Base-by-base conservation (phyloP, 2,888 invertebrate genomes). In the Spialia ferax region DNA sequence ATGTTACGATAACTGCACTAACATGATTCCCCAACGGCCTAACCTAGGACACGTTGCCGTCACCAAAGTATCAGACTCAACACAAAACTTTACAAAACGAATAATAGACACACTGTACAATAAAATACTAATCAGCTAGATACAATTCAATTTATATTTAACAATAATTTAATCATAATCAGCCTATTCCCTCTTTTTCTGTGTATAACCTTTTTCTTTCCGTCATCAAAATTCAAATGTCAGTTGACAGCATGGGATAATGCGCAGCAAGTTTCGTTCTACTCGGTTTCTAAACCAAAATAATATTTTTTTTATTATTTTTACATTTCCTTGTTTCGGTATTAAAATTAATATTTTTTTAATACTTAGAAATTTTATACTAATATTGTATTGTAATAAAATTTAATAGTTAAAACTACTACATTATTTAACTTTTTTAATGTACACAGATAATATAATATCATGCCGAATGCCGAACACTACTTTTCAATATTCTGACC, bases 191-290 rank as follows among this genome's bases (percentile, higher is more conserved):
- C 86, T 88, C 87, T 89, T 88, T 91, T 87, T 86, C 88, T 89
- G 83, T 89, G 81, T 89, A 86, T 92, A 93, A 93, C 93, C 93
- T 93, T 91, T 90, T 91, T 87, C 91, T 92, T 91, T 91, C 93
- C 90, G 92, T 93, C 92, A 93, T 93, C 92, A 92, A 91, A 89
- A 89, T 89, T 89, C 86, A 88, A 92, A 92, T 89, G 91, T 90
- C 91, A 91, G 81, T 81, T 89, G 89, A 87, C 90, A 90, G 88
- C 88, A 88, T 87, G 88, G 79, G 78, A 77, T 70, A 65, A 60
- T 66, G 59, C 59, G 65, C 59, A 65, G 22, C 35, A 20, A 26
- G 26, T 59, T 59, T 59, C 52, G 59, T 60, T 63, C 26, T 48
- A 60, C 54, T 23, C 22, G 29, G 11, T 60, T 22, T 1, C 48